Percentiles rank a stretch among this genome's conserved stretches.
phyloP scores from a whole-genome alignment of 2,113 vertebrate species.

The Bucco capensis region DNA sequence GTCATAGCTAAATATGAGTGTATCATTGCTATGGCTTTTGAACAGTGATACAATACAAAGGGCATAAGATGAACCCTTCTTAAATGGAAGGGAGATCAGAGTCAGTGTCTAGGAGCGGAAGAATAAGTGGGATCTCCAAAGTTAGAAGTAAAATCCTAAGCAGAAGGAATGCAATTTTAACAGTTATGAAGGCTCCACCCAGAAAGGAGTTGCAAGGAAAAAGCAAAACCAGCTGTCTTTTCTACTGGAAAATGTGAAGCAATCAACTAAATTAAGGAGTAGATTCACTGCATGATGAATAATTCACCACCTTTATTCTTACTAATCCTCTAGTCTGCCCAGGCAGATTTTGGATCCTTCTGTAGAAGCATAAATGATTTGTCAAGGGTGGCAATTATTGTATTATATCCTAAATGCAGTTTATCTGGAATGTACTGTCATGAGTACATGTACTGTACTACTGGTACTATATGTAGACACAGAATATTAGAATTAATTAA shows the following conservation, averaged over 20 bases:
- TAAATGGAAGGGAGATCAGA: background rate
- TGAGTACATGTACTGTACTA: background rate
- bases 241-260: background rate
- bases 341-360: background rate
- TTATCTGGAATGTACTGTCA: background rate
- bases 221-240: background rate
- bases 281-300: background rate
- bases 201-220: background rate
- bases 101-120: background rate
- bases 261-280: background rate
- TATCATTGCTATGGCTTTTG: background rate
- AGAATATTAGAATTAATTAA: background rate
- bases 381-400: background rate
- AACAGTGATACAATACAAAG: background rate
- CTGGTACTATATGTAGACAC: background rate
- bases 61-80: background rate
- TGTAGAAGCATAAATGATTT: background rate
- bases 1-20: background rate
- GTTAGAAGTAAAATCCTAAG: background rate
- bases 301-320: background rate
- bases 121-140: background rate
- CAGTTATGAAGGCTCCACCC: background rate
- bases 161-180: background rate
- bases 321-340: background rate
- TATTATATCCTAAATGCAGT: background rate